Percentiles rank a stretch among this genome's conserved stretches.
phyloP scores from a whole-genome alignment of 2,888 invertebrate genomes.

The Ophonus ardosiacus region DNA sequence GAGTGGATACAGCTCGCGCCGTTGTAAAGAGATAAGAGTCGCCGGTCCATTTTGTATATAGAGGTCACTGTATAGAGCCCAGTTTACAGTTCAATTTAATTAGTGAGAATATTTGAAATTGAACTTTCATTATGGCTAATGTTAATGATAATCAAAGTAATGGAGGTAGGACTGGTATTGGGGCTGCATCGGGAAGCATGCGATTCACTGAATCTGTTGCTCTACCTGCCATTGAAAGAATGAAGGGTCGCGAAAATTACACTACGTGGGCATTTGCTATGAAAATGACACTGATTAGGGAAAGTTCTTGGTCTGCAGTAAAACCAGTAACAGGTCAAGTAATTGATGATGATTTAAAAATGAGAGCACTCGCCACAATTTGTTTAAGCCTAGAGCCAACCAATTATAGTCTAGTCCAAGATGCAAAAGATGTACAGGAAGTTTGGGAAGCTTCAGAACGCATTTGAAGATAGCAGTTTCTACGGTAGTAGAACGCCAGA shows the following conservation, averaged over 20 bases:
- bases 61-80: no score
- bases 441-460: background rate
- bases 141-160: background rate
- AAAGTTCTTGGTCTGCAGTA: conserved; percentile 6
- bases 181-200: background rate
- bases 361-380: conserved; percentile 12
- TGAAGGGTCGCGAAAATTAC: conserved; percentile 1
- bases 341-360: background rate
- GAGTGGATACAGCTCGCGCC: no score
- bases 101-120: no score
- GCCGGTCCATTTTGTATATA: no score
- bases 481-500: background rate
- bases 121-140: no score
- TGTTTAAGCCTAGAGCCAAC: background rate
- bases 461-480: background rate
- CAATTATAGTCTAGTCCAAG: background rate
- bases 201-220: background rate
- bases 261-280: background rate
- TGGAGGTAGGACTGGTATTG: background rate
- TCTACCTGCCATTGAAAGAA: conserved; percentile 6
- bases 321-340: background rate
- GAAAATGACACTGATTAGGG: conserved; percentile 8
- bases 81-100: no score
- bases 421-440: background rate
- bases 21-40: no score